These are phyloP conservation scores for Syrphus vitripennis DNA, from an alignment of 2,888 invertebrate species.

Conservation along the genomic window DNA sequence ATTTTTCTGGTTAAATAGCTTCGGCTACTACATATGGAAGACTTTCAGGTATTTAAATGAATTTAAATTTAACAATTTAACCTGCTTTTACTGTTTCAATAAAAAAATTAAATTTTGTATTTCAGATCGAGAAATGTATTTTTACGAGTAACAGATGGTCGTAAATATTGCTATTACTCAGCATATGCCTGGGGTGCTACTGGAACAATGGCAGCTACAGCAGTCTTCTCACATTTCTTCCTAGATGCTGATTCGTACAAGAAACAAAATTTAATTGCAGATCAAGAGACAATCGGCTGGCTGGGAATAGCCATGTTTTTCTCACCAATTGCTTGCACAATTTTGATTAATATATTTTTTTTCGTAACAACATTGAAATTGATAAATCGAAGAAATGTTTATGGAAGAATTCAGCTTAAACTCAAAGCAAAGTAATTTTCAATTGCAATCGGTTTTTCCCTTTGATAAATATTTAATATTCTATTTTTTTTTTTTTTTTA, in stretches of 20 bases:
- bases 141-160: slow-evolving; percentile 90
- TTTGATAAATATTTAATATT: neutral
- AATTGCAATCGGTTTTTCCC: neutral
- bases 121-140: slow-evolving; percentile 91
- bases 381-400: slow-evolving; percentile 90
- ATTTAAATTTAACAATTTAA: neutral
- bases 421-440: slow-evolving; percentile 88
- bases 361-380: slow-evolving; percentile 90
- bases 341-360: slow-evolving; percentile 90
- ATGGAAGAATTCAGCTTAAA: slow-evolving; percentile 93
- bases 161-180: slow-evolving; percentile 94
- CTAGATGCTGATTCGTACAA: slow-evolving; percentile 84
- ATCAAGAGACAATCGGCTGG: slow-evolving; percentile 90
- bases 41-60: slow-evolving; percentile 86
- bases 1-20: slow-evolving; percentile 93
- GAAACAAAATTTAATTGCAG: slow-evolving; percentile 83
- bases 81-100: neutral
- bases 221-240: slow-evolving; percentile 91
- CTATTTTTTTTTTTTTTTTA: slow-evolving; percentile 80
- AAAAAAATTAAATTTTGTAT: slow-evolving; percentile 62
- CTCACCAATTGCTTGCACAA: slow-evolving; percentile 90
- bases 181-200: slow-evolving; percentile 91
- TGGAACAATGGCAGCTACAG: slow-evolving; percentile 86
- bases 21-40: slow-evolving; percentile 94
- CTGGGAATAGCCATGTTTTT: slow-evolving; percentile 92